Conservation (phyloP, 2,797 vertebrate genomes). For the Yasuhikotakia modesta region DNA sequence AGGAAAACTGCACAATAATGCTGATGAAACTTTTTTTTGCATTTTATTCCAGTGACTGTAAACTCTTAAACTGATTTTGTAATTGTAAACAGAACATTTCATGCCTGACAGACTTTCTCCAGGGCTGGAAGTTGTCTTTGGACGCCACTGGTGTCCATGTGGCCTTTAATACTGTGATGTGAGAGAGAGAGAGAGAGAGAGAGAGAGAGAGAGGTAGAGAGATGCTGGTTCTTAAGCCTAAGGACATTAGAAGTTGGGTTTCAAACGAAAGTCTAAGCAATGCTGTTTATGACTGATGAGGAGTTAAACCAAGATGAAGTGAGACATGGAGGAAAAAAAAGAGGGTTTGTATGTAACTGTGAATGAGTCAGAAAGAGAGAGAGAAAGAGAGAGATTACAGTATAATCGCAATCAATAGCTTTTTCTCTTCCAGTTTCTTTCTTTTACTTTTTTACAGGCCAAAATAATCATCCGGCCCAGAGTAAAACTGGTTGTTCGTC, state of each 20-base stretch:
- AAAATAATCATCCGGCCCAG: conserved; percentile 5
- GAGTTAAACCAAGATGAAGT: conserved; percentile 1
- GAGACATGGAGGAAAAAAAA: background rate
- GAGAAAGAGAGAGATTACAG: background rate
- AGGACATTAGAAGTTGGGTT: background rate
- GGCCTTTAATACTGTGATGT: conserved; percentile 56
- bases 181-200: conserved; percentile 43
- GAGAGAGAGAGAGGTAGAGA: conserved; percentile 55
- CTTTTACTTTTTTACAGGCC: conserved; percentile 25
- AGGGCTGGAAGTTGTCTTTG: conserved; percentile 13
- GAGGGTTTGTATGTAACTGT: conserved; percentile 10
- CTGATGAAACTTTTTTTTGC: background rate
- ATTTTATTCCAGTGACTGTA: background rate
- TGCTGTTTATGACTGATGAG: background rate
- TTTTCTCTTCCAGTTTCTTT: background rate
- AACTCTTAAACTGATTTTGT: background rate
- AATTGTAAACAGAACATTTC: conserved; percentile 13
- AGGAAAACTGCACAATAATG: background rate
- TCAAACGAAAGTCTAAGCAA: background rate
- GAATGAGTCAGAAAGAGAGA: background rate
- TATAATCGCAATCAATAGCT: background rate
- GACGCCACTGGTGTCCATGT: conserved; percentile 64
- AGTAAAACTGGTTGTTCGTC: conserved; percentile 2
- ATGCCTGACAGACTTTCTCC: conserved; percentile 27
- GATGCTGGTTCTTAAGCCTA: conserved; percentile 63